Evolutionary conservation across 30 jellyfish, hydroid and myxozoan species (phyloP).

Genomic region (Chrysaora quinquecirrha): DNA sequence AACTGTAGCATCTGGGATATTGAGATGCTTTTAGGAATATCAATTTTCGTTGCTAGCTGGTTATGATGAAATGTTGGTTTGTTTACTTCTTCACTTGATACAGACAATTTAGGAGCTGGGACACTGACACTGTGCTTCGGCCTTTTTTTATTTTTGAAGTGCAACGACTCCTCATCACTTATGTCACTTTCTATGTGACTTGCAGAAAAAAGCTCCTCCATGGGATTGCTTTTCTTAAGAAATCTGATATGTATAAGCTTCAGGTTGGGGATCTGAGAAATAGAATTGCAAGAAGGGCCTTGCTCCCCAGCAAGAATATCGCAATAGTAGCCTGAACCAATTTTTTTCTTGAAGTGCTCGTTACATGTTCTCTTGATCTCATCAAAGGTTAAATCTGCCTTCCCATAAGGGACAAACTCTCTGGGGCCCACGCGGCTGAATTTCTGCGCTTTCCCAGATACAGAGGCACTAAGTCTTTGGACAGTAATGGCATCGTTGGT

Average conservation of each 20-base stretch:
- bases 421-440: conserved; percentile 11
- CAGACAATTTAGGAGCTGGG: conserved; percentile 31
- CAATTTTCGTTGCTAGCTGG: conserved; percentile 2
- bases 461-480: conserved; percentile 15
- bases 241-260: conserved; percentile 19
- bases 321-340: conserved; percentile 17
- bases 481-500: conserved; percentile 24
- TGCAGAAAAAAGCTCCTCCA: conserved; percentile 3
- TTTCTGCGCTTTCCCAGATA: conserved; percentile 32
- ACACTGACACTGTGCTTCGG: not conserved
- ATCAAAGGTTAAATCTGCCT: conserved; percentile 8
- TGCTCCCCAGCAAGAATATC: conserved; percentile 2
- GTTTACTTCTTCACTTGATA: conserved; percentile 19
- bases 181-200: conserved; percentile 1
- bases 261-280: conserved; percentile 1
- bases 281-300: conserved; percentile 4
- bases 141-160: not conserved
- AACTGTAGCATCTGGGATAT: conserved; percentile 20
- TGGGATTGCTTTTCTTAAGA: conserved; percentile 13
- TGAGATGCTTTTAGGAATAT: conserved; percentile 28
- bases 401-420: conserved; percentile 1
- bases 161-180: conserved; percentile 5
- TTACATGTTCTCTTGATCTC: conserved; percentile 15
- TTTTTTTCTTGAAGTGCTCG: conserved; percentile 1
- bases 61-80: conserved; percentile 3